Evolutionary conservation across 2,888 invertebrate species (phyloP).

Genomic region (Busseola fusca): DNA sequence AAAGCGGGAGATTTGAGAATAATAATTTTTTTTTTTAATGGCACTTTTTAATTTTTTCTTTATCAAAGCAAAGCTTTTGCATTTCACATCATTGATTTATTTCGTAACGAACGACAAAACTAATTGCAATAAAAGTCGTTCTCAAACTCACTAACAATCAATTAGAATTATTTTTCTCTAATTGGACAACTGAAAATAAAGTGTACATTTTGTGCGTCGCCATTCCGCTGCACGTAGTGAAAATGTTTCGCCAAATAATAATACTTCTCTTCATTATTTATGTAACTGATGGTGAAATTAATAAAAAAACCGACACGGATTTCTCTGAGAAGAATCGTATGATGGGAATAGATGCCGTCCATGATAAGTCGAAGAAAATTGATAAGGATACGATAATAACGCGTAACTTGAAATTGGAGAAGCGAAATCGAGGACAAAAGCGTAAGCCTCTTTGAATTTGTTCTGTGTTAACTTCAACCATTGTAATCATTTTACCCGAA

Average conservation of each 20-base stretch:
- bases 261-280: constrained; percentile 45
- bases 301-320: constrained; percentile 35
- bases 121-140: constrained; percentile 9
- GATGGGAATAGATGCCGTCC: constrained; percentile 76
- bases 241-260: constrained; percentile 44
- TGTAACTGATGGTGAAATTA: constrained; percentile 38
- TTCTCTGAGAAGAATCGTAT: constrained; percentile 64
- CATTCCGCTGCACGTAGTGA: constrained; percentile 9
- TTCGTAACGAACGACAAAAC: background rate
- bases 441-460: constrained; percentile 59
- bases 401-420: constrained; percentile 75
- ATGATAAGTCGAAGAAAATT: constrained; percentile 69
- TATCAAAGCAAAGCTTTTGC: background rate
- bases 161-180: constrained; percentile 27
- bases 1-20: background rate
- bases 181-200: background rate
- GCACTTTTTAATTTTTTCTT: background rate
- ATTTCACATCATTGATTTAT: constrained; percentile 2
- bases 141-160: constrained; percentile 34
- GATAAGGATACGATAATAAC: constrained; percentile 81
- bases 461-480: background rate
- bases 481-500: background rate
- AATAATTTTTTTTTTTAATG: background rate
- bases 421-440: constrained; percentile 64
- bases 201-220: background rate